These are phyloP conservation scores for Phaethornis superciliosus DNA, from an alignment of 2,113 vertebrate species.

Conservation along the genomic window DNA sequence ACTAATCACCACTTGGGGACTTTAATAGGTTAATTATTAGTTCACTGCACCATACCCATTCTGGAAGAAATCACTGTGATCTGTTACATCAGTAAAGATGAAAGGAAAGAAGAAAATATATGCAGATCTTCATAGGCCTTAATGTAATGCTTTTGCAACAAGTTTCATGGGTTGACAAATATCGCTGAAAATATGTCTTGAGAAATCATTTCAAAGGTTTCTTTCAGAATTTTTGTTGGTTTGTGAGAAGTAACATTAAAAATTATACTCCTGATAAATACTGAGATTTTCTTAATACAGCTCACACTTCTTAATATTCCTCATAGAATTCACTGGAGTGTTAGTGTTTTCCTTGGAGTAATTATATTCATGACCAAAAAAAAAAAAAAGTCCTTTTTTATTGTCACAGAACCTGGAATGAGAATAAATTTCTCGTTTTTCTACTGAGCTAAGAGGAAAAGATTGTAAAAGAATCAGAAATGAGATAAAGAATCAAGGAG, in stretches of 20 bases:
- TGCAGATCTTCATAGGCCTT: neutral
- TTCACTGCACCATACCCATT: neutral
- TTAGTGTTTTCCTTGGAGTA: neutral
- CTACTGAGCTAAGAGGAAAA: neutral
- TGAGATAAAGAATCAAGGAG: neutral
- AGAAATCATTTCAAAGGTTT: neutral
- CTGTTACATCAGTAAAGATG: neutral
- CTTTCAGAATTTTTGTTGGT: neutral
- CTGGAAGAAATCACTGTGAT: neutral
- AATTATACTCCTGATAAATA: neutral
- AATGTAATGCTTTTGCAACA: neutral
- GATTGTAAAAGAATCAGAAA: neutral
- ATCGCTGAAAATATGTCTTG: neutral
- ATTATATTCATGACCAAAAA: neutral
- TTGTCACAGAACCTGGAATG: neutral
- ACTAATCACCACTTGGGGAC: neutral
- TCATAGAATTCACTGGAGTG: neutral
- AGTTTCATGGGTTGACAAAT: neutral
- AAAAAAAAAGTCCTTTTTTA: neutral
- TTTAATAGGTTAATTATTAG: neutral
- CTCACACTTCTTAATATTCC: neutral
- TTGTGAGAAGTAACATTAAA: neutral
- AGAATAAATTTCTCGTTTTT: neutral
- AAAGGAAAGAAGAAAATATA: neutral
- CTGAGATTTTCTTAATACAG: neutral